phyloP scores from a whole-genome alignment of 2,888 invertebrate genomes.

The Ornithoptera alexandrae region DNA sequence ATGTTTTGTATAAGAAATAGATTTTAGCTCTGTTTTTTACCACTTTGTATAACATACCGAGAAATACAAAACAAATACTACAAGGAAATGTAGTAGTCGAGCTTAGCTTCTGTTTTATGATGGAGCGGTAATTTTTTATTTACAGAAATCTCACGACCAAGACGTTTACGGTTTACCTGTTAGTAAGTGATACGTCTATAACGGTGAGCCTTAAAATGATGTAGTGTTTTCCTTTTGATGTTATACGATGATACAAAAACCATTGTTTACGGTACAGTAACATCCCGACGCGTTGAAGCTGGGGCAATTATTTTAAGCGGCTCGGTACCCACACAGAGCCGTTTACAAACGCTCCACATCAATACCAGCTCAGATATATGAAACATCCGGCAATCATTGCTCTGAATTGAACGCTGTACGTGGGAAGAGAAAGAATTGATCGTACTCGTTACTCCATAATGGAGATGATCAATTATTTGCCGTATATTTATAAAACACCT shows the following conservation, averaged over 20 bases:
- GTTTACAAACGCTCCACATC: slow-evolving; percentile 9
- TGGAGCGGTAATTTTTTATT: too few species aligned
- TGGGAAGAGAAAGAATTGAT: slow-evolving; percentile 9
- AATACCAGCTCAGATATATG: background rate
- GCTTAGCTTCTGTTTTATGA: too few species aligned
- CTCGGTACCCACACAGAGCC: background rate
- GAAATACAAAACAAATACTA: too few species aligned
- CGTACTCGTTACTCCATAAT: background rate
- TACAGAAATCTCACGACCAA: too few species aligned
- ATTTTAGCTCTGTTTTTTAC: too few species aligned
- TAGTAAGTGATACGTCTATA: too few species aligned
- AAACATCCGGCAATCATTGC: slow-evolving; percentile 19
- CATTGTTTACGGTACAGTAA: background rate
- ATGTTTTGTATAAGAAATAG: too few species aligned
- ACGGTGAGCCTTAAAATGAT: too few species aligned
- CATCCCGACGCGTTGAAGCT: background rate
- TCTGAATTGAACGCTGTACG: slow-evolving; percentile 2
- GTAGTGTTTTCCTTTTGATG: background rate
- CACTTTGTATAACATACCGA: too few species aligned
- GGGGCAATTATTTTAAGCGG: background rate
- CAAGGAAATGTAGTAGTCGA: too few species aligned
- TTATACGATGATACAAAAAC: background rate
- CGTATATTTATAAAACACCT: background rate
- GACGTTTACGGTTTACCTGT: too few species aligned
- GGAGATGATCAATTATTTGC: background rate